Evolutionary conservation across 2,113 vertebrate genomes (phyloP), one percentile per base, ranked within the genome.

Genomic region (Vidua chalybeata): DNA sequence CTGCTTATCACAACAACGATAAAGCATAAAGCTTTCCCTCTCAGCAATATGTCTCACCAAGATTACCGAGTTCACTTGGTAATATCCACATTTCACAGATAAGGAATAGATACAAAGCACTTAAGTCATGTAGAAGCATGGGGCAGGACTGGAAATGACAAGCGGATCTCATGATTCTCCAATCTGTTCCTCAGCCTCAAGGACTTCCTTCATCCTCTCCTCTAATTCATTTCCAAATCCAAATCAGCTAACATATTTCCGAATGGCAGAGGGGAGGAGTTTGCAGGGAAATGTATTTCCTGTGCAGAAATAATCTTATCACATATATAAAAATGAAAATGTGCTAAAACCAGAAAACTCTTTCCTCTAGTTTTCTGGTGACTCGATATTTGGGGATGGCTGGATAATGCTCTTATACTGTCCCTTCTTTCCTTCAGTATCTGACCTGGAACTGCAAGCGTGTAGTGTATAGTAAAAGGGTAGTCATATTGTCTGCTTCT

Each of bases 61-160:
- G 87, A 85, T 93, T 55, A 94, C 35, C 0, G 0, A 87, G 43
- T 95, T 96, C 85, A 96, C 87, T 91, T 69, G 6, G 3, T 62
- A 72, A 95, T 63, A 93, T 8, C 37, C 79, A 63, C 16, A 5
- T 67, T 86, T 81, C 39, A 61, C 52, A 93, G 93, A 90, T 84
- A 96, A 96, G 72, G 68, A 74, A 52, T 43, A 88, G 87, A 90
- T 16, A 88, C 43, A 96, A 96, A 90, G 84, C 63, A 93, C 64
- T 95, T 90, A 88, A 86, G 37, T 52, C 48, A 55, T 27, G 46
- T 52, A 81, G 48, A 95, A 93, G 76, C 54, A 71, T 0, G 67
- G 13, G 31, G 56, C 55, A 91, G 80, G 79, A 76, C 75, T 94
- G 92, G 88, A 95, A 96, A 94, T 76, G 62, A 93, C 45, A 91